phyloP scores from a whole-genome alignment of 2,113 vertebrate species.

The Ctenodactylus gundi region DNA sequence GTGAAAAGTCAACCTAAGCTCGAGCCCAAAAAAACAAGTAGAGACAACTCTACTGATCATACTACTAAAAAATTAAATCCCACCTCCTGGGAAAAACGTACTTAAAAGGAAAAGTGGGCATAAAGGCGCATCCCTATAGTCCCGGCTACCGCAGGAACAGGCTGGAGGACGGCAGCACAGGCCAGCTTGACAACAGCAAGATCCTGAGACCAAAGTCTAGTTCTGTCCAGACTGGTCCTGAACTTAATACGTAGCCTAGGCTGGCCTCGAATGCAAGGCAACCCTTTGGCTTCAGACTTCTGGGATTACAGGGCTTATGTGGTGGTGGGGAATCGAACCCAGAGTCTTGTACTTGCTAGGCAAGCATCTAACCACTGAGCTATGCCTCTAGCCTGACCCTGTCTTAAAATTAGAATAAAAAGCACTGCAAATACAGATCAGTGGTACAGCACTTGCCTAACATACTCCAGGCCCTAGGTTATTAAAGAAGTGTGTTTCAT shows the following conservation, averaged over 20 bases:
- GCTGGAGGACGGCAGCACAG: neutral
- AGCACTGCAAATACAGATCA: neutral
- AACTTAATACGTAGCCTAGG: no score
- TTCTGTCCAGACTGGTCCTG: no score
- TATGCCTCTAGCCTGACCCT: neutral
- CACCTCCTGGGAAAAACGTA: conserved; percentile 24
- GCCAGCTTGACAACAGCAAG: neutral
- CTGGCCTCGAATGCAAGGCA: no score
- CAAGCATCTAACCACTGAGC: no score
- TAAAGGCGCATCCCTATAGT: neutral
- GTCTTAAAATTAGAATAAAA: neutral
- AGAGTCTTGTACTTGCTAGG: no score
- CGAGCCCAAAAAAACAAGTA: neutral
- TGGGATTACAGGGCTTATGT: no score
- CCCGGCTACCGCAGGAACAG: neutral
- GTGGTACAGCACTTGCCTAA: neutral
- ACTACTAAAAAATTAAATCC: conserved; percentile 15
- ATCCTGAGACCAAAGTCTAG: no score
- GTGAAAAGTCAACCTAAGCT: neutral
- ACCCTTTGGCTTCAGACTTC: no score
- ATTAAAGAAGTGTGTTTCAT: neutral
- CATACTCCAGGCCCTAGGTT: neutral
- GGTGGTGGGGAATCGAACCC: no score
- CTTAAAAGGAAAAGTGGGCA: neutral
- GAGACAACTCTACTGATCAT: neutral